Evolutionary conservation across 2,888 invertebrate genomes (phyloP), one percentile per base, ranked within the genome.

Genomic region (Lasioglossum lativentre): DNA sequence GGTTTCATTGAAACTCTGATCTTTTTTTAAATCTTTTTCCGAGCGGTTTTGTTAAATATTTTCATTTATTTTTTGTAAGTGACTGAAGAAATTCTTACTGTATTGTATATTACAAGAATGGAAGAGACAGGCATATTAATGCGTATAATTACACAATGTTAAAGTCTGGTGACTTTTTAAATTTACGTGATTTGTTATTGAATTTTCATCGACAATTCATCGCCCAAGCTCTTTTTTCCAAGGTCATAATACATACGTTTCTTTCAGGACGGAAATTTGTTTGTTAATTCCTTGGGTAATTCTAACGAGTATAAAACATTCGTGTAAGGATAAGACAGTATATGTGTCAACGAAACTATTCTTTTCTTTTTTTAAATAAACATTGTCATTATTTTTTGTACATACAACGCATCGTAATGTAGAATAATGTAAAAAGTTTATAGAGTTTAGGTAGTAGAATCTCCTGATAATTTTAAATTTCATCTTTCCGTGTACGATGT

Each of bases 241-340:
- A 42, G 2, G n/a, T n/a, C n/a, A 42, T 12, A n/a, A 56, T 34
- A 19, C 72, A 59, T 30, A 42, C 59, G 47, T 78, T 52, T 38
- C 45, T 30, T 38, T 16, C 19, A 38, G 38, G 45, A 14, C 66
- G 30, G n/a, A 42, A 27, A 63, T 63, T n/a, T 78, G n/a, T 78
- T 78, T 56, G 30, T 76, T 83, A 83, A 85, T 76, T 79, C 56
- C 52, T 78, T 83, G 74, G 72, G 19, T 23, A 68, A n/a, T 59
- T 1, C 16, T 70, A 42, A 52, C 71, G 52, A 14, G 38, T 23
- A 27, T 52, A n/a, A 56, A 71, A 40, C n/a, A 45, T 45, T 66
- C 30, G 23, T 23, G n/a, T 74, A 74, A 47, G 27, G 4, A 71
- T 63, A 27, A 23, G 5, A 71, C 71, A 47, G 77, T 6, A 59